Base-by-base conservation (phyloP, 2,797 vertebrate genomes). In the Microchirus variegatus region DNA sequence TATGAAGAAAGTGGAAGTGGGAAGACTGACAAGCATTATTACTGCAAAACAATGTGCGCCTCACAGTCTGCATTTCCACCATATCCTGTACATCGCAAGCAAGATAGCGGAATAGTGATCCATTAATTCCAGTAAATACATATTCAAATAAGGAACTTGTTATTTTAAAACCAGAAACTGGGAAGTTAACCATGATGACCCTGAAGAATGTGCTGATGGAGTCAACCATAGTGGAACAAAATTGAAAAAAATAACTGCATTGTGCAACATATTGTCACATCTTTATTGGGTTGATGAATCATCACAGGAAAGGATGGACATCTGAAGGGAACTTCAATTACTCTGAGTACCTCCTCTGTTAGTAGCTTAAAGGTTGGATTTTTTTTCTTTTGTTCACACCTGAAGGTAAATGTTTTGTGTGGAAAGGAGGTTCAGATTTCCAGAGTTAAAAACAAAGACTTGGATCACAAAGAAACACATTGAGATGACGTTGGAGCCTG, bases 171-270 rank as follows among this genome's bases (percentile, higher is more conserved):
- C 16, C 10, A 18, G 18, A 77, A 86, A 83, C 2, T n/a, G 43
- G 69, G 80, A 84, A 84, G 62, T 10, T 5, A 26, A 46, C 73
- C 69, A n/a, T 78, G 58, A 78, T 76, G 72, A 76, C 11, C 19
- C 22, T 2, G 4, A 53, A 14, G 16, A 84, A 77, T 66, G 26
- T 85, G 79, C 72, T 69, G 73, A 78, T 26, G 8, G 2, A 26
- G 70, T 45, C 37, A 10, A 48, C 9, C 3, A 7, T 11, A 53
- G 0, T 0, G 1, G 16, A 38, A 14, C 11, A 44, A 69, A 58
- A 50, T n/a, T 35, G 5, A 12, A 7, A 47, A n/a, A 54, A 42
- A 15, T 10, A 70, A 49, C 13, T 9, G 1, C 37, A 59, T 56
- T 64, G 38, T 19, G 55, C 56, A 69, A 75, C 54, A 63, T 5